A percentile compares a stretch with the other conserved stretches of the same genome.
These are phyloP conservation scores for Benitochromis conjunctus DNA, from an alignment of 2,113 vertebrate genomes.

Conservation along the genomic window DNA sequence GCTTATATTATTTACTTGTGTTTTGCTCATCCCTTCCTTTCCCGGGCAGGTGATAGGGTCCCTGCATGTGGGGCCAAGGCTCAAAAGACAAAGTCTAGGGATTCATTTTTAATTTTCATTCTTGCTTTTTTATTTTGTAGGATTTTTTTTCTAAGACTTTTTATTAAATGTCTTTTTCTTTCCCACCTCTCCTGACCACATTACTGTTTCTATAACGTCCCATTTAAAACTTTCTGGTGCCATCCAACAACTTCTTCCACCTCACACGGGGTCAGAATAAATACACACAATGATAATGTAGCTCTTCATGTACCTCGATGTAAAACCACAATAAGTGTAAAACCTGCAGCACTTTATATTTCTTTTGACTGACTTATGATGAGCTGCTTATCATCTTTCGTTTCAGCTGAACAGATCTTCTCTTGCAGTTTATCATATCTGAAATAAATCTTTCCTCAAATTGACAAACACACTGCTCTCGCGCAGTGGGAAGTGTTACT, in stretches of 20 bases:
- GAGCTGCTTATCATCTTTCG: not conserved
- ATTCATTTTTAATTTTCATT: not conserved
- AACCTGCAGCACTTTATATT: not conserved
- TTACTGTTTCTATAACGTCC: not conserved
- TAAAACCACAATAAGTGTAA: not conserved
- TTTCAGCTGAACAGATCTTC: not conserved
- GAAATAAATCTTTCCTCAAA: slow-evolving; percentile 6
- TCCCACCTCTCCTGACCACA: not conserved
- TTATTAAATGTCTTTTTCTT: not conserved
- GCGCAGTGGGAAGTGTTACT: not conserved
- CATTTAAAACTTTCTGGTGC: not conserved
- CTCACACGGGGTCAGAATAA: not conserved
- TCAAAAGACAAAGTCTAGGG: not conserved
- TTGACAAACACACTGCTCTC: slow-evolving; percentile 15
- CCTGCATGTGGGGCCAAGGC: too few relatives aligned
- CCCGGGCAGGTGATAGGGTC: too few relatives aligned
- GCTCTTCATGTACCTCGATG: not conserved
- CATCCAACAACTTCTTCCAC: not conserved
- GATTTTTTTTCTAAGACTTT: not conserved
- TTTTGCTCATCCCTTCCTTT: too few relatives aligned
- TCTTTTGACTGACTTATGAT: not conserved
- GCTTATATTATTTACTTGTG: too few relatives aligned
- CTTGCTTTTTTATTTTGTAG: not conserved
- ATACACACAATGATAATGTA: not conserved
- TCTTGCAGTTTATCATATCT: slow-evolving; percentile 2